Conservation (phyloP, 2,113 vertebrate species). For the Bostrychus sinensis region DNA sequence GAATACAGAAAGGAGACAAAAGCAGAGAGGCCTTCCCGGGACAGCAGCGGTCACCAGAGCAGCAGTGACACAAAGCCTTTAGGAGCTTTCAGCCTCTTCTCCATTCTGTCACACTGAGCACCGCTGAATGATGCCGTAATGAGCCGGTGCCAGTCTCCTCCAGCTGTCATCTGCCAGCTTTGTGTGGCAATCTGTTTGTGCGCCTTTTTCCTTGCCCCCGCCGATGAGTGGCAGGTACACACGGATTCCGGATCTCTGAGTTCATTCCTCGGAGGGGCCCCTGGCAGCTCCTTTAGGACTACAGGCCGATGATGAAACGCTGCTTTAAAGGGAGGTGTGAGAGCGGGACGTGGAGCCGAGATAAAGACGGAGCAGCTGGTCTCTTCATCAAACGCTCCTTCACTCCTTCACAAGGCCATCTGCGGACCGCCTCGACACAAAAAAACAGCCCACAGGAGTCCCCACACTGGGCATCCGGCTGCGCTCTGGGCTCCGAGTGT, state of each 20-base stretch:
- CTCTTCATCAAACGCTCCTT: slow-evolving; percentile 54
- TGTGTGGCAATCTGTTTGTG: slow-evolving; percentile 30
- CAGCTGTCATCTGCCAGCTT: slow-evolving; percentile 62
- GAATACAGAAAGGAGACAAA: slow-evolving; percentile 1
- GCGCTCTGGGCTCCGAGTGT: slow-evolving; percentile 23
- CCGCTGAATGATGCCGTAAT: slow-evolving; percentile 67
- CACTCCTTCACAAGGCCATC: slow-evolving; percentile 52
- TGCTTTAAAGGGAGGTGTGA: slow-evolving; percentile 50
- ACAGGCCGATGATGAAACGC: slow-evolving; percentile 50
- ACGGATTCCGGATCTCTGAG: slow-evolving; percentile 55
- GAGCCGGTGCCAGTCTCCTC: slow-evolving; percentile 53
- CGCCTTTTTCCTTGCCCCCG: slow-evolving; percentile 26
- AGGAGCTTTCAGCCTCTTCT: slow-evolving; percentile 58
- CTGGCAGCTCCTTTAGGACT: slow-evolving; percentile 35
- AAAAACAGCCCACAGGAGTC: slow-evolving; percentile 41
- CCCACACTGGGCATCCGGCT: slow-evolving; percentile 42
- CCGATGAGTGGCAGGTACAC: slow-evolving; percentile 55
- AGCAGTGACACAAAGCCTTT: slow-evolving; percentile 50
- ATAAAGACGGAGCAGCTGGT: slow-evolving; percentile 65
- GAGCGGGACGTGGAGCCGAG: slow-evolving; percentile 28
- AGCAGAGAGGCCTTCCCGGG: not conserved
- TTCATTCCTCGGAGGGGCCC: slow-evolving; percentile 47
- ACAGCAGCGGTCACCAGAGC: not conserved
- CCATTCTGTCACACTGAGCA: slow-evolving; percentile 64
- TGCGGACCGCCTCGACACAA: slow-evolving; percentile 51